Evolutionary conservation across 1,140 invertebrate genomes (phyloP).

Genomic region (Chlorops oryzae): DNA sequence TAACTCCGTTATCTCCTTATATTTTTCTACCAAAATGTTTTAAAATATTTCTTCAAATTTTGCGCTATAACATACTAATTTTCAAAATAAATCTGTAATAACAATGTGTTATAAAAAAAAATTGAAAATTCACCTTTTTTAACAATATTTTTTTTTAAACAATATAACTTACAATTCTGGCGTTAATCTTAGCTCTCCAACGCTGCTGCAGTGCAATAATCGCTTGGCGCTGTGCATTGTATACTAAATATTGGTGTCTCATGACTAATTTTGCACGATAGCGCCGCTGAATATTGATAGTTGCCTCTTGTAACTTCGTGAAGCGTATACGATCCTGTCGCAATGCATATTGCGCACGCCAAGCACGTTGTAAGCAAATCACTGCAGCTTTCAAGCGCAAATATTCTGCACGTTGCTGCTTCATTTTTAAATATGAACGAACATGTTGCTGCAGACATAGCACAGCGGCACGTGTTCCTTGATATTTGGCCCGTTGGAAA

Average conservation of each 20-base stretch:
- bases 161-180: neutral
- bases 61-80: too few species aligned
- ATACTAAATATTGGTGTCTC: constrained; percentile 17
- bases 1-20: too few species aligned
- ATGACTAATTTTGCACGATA: constrained; percentile 31
- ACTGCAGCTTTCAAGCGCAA: constrained; percentile 16
- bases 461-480: constrained; percentile 29
- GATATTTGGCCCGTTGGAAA: constrained; percentile 33
- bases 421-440: constrained; percentile 29
- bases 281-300: constrained; percentile 19
- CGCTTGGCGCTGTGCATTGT: constrained; percentile 12
- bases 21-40: too few species aligned
- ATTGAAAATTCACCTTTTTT: too few species aligned
- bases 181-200: neutral
- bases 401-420: constrained; percentile 18
- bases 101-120: too few species aligned
- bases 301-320: constrained; percentile 4
- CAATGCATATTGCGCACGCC: constrained; percentile 19
- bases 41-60: too few species aligned
- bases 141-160: too few species aligned
- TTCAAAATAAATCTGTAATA: too few species aligned
- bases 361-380: constrained; percentile 20
- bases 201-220: constrained; percentile 27
- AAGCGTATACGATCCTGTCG: constrained; percentile 9
- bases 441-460: constrained; percentile 48